Base-by-base conservation (phyloP, 2,113 vertebrate species). In the Lagopus muta region DNA sequence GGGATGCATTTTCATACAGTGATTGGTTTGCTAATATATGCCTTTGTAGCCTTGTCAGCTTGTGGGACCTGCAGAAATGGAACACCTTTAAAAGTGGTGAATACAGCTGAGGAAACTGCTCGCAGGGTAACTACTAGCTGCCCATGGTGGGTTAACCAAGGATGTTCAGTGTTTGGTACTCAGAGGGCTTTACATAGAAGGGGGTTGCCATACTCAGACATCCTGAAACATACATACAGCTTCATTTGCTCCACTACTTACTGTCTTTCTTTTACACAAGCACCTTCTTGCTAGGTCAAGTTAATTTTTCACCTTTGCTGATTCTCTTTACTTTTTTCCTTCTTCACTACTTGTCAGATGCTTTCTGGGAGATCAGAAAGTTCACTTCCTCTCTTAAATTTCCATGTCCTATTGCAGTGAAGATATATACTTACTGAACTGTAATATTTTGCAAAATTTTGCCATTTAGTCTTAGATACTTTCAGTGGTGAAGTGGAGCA, bases 361-460 rank as follows among this genome's bases (percentile, higher is more conserved):
- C 28, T 76, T 74, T 94, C 83, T 95, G 69, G 36, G 88, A 95
- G 58, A 72, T 69, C 84, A 92, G 92, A 67, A 32, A 83, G 65
- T 89, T 89, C 2, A 34, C 96, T 81, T 88, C 73, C 93, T 91
- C 15, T 40, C 67, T 95, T 69, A 87, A 58, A 65, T 45, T 92
- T 92, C 78, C 74, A 82, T 86, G 71, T 64, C 55, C 64, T 87
- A 78, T 66, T 91, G 48, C 70, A 96, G 82, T 89, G 60, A 79
- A 82, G 64, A 43, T 69, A 40, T 45, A 36, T 65, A 45, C 52
- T 36, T 82, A 76, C 60, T 76, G 66, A 94, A 58, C 62, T 87
- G 65, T 93, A 96, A 89, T 95, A 45, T 71, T 85, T 91, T 74
- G 86, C 62, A 90, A 40, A 78, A 67, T 78, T 94, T 95, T 94